Evolutionary conservation across 2,113 vertebrate species (phyloP).

Genomic region (Coturnix japonica): DNA sequence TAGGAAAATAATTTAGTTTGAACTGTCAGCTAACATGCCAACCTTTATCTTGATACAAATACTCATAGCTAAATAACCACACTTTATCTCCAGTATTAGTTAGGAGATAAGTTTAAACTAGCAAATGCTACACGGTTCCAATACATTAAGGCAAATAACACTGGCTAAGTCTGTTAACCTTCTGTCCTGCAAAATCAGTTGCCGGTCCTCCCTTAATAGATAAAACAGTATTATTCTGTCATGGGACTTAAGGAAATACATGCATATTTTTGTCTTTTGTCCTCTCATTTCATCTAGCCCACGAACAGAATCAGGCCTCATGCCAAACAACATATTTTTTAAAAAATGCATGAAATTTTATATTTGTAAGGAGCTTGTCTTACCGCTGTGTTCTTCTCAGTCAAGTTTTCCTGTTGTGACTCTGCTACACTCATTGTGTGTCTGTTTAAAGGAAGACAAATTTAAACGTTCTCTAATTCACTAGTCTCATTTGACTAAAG

Average conservation of each 20-base stretch:
- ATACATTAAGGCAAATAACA: conserved; percentile 1
- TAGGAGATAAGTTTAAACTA: neutral
- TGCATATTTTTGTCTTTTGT: conserved; percentile 52
- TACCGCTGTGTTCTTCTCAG: conserved; percentile 74
- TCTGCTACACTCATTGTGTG: conserved; percentile 61
- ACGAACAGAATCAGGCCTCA: neutral
- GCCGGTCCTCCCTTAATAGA: neutral
- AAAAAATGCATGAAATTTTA: conserved; percentile 27
- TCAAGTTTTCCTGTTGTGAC: conserved; percentile 59
- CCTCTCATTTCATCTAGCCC: conserved; percentile 59
- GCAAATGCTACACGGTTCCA: neutral
- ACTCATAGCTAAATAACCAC: neutral
- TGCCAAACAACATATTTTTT: conserved; percentile 22
- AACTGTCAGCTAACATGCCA: neutral
- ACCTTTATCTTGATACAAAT: conserved; percentile 30
- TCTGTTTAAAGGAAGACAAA: conserved; percentile 68
- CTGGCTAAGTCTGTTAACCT: conserved; percentile 35
- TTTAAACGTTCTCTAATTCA: conserved; percentile 73
- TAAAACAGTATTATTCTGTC: conserved; percentile 47
- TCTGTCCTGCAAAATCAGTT: neutral
- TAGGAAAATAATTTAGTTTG: conserved; percentile 30
- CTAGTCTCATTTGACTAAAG: conserved; percentile 77
- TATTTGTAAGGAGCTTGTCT: conserved; percentile 74
- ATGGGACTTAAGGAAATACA: conserved; percentile 20
- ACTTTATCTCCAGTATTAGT: conserved; percentile 19